These are phyloP conservation scores for Euclidia mi DNA, from an alignment of 2,888 invertebrate genomes.

Conservation along the genomic window DNA sequence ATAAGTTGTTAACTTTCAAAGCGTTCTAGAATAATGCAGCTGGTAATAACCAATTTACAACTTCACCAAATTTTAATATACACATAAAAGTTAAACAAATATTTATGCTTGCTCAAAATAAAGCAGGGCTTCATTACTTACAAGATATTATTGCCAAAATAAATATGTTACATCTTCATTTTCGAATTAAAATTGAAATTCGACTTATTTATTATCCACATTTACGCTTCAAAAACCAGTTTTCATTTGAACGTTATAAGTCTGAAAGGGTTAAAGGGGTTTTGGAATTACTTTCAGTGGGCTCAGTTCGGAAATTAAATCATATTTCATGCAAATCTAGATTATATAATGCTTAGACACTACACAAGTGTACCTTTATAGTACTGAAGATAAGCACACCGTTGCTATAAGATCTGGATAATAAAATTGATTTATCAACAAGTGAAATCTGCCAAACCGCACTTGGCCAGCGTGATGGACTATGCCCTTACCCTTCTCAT, in stretches of 20 bases:
- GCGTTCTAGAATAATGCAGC: no score
- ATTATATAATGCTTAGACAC: no score
- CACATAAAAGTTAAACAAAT: neutral
- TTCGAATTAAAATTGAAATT: conserved; percentile 49
- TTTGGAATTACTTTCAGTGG: conserved; percentile 59
- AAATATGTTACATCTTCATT: conserved; percentile 47
- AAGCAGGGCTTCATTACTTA: conserved; percentile 5
- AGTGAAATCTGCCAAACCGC: no score
- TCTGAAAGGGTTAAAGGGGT: conserved; percentile 48
- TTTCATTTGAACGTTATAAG: conserved; percentile 51
- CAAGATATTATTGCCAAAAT: conserved; percentile 29
- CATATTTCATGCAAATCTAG: conserved; percentile 51
- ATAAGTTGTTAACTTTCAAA: no score
- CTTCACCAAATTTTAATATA: no score
- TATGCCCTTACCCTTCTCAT: no score
- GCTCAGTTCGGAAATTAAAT: conserved; percentile 58
- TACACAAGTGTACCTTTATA: no score
- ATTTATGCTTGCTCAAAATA: neutral
- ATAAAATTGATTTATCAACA: no score
- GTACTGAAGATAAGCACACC: no score
- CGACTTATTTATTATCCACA: conserved; percentile 42
- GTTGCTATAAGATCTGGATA: no score
- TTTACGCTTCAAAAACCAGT: conserved; percentile 52
- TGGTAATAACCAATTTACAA: no score
- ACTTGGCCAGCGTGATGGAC: no score